Conservation (phyloP, 2,113 vertebrate genomes). For the Vombatus ursinus region DNA sequence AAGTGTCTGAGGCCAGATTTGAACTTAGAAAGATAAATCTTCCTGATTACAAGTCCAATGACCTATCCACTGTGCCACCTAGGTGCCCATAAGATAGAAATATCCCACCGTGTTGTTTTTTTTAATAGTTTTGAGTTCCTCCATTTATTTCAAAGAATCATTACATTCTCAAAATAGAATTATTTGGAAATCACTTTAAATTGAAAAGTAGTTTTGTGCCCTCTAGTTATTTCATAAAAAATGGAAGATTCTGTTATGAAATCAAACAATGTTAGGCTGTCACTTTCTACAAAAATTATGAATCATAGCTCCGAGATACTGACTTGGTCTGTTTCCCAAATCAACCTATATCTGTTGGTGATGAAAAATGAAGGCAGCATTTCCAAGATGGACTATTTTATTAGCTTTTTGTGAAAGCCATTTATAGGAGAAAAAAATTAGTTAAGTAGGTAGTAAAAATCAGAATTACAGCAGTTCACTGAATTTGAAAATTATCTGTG, state of each 20-base stretch:
- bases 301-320: neutral
- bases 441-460: neutral
- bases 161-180: neutral
- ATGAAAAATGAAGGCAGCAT: neutral
- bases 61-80: no score
- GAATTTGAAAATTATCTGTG: neutral
- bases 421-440: neutral
- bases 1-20: neutral
- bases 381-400: neutral
- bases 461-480: neutral
- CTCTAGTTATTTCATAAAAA: neutral
- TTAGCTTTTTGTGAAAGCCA: neutral
- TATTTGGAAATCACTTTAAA: neutral
- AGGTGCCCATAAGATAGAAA: no score
- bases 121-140: neutral
- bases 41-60: neutral
- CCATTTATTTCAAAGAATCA: neutral
- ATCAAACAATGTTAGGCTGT: neutral
- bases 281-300: neutral
- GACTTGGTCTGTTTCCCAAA: neutral
- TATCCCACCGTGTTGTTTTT: neutral
- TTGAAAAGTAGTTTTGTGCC: neutral
- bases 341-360: neutral
- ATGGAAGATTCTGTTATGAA: neutral
- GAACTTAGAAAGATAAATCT: neutral